phyloP scores from a whole-genome alignment of 92 coral and sea anemone species.

The Porites divaricata region DNA sequence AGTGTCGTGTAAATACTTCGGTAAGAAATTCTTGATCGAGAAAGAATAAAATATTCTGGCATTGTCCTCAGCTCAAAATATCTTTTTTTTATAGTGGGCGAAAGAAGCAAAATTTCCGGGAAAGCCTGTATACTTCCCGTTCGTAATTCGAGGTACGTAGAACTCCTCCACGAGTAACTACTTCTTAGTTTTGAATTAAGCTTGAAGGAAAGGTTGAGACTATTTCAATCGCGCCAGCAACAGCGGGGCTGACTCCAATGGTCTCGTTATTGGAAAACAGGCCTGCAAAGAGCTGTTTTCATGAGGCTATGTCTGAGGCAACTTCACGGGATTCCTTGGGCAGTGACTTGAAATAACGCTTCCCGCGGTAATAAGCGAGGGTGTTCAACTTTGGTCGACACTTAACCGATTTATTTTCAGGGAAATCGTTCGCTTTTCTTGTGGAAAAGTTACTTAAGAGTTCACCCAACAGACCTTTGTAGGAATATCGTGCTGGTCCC shows the following conservation, averaged over 20 bases:
- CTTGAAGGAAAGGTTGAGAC: background rate
- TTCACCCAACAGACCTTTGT: constrained; percentile 98
- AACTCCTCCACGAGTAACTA: background rate
- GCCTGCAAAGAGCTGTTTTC: background rate
- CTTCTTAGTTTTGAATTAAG: background rate
- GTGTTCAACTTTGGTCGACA: constrained; percentile 27
- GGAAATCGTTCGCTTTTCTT: constrained; percentile 49
- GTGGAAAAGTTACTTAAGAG: constrained; percentile 42
- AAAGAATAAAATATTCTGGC: background rate
- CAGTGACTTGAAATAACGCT: background rate
- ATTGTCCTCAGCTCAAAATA: background rate
- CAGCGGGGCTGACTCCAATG: background rate
- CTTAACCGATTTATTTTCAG: constrained; percentile 53
- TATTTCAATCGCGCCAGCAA: background rate
- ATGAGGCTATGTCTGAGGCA: background rate
- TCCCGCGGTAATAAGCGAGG: background rate
- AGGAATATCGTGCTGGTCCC: constrained; percentile 99
- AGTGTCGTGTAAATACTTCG: background rate
- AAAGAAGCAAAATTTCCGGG: background rate
- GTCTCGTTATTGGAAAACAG: background rate
- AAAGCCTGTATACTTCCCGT: too few relatives aligned
- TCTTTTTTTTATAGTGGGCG: background rate
- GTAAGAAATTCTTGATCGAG: background rate
- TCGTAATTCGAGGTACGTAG: background rate
- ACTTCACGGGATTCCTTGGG: constrained; percentile 31